Base-by-base conservation (phyloP, 2,113 vertebrate genomes). In the Pseudorasbora parva region DNA sequence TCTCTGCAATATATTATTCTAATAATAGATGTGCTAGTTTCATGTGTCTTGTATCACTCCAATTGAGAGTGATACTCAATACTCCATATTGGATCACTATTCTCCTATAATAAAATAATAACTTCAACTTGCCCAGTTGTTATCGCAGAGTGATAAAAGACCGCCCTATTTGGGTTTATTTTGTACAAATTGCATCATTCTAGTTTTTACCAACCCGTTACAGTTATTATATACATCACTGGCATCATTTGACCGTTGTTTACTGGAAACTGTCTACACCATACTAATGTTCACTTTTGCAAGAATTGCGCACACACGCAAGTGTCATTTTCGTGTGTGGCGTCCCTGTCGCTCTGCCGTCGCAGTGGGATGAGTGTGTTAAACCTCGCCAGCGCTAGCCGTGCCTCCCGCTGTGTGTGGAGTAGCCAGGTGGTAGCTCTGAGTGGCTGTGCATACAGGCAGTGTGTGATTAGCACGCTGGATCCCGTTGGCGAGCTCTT, bases 401-500 rank as follows among this genome's bases (percentile, higher is more conserved):
- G 59, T 84, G 47, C 80, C 75, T 84, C 85, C 87, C 73, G 77
- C 87, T 86, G 88, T 5, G 83, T 81, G 77, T 88, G 72, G 86
- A 89, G 82, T 81, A 80, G 82, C 86, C 88, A 88, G 86, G 75
- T 87, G 62, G 87, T 79, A 84, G 19, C 47, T 54, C 78, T 75
- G 59, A 72, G 45, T 81, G 57, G 72, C 37, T 72, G 51, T 69
- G 41, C 37, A 76, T 77, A 84, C 72, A 78, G 64, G 56, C 27
- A 14, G 56, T 54, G 59, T 54, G 87, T 90, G 91, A 92, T 91
- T 90, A 91, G 85, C 86, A 84, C 83, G 84, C 76, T 23, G 76
- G 76, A 43, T 78, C n/a, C 56, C 14, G 4, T 79, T 68, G 83
- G n/a, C 78, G 76, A 59, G 78, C 82, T 80, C 59, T 81, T 54